phyloP scores from a whole-genome alignment of 2,113 vertebrate species.

The Sinocyclocheilus grahami region DNA sequence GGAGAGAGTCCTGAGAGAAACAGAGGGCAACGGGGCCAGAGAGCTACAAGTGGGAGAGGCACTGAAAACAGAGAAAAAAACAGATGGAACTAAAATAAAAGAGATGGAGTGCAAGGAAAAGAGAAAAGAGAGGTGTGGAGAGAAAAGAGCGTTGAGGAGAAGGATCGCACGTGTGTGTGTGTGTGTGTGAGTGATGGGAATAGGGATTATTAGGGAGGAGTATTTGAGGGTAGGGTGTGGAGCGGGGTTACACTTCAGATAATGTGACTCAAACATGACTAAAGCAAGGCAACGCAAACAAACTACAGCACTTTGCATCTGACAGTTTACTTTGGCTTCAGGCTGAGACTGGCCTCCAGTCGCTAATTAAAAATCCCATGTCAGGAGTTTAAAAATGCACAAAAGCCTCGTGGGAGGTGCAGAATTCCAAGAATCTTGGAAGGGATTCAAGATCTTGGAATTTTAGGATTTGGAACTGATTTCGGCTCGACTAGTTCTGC shows the following conservation, averaged over 20 bases:
- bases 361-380: constrained; percentile 38
- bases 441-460: not conserved
- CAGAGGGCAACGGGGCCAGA: not conserved
- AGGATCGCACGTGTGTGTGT: too few species aligned
- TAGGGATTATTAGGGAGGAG: constrained; percentile 46
- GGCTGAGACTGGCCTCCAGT: constrained; percentile 6
- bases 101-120: not conserved
- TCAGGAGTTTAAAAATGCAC: constrained; percentile 28
- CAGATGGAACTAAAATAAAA: not conserved
- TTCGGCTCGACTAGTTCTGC: not conserved
- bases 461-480: not conserved
- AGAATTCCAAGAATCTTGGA: constrained; percentile 24
- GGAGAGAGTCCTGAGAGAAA: constrained; percentile 31
- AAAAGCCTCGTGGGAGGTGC: constrained; percentile 38
- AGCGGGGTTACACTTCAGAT: constrained; percentile 32
- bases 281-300: constrained; percentile 4
- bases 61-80: constrained; percentile 4
- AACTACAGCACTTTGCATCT: constrained; percentile 12
- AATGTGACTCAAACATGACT: constrained; percentile 41
- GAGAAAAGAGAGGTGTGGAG: constrained; percentile 16
- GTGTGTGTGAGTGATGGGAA: constrained; percentile 32
- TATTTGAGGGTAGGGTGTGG: constrained; percentile 42
- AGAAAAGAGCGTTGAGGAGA: not conserved
- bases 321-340: constrained; percentile 32
- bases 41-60: not conserved